Evolutionary conservation across 2,113 vertebrate genomes (phyloP).

Genomic region (Monopterus albus): DNA sequence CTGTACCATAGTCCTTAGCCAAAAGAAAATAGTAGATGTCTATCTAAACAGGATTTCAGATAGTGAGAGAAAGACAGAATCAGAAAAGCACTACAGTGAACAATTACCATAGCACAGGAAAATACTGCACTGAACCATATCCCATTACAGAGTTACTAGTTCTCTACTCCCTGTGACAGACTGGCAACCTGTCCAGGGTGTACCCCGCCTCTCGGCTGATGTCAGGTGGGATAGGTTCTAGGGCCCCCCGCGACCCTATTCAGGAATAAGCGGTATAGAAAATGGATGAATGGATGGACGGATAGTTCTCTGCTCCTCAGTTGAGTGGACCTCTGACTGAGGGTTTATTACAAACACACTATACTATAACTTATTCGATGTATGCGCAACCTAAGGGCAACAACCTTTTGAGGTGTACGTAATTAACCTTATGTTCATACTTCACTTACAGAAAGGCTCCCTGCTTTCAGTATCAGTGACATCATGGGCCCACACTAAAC

Average conservation of each 20-base stretch:
- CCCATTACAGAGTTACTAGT: slow-evolving; percentile 20
- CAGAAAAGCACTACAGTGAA: slow-evolving; percentile 8
- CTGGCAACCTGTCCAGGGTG: too few species aligned
- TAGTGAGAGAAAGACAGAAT: background rate
- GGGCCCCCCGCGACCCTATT: too few species aligned
- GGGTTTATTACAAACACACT: background rate
- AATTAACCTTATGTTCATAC: slow-evolving; percentile 41
- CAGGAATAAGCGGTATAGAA: too few species aligned
- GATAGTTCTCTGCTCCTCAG: slow-evolving; percentile 26
- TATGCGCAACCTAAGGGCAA: slow-evolving; percentile 12
- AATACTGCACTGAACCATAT: background rate
- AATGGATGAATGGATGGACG: too few species aligned
- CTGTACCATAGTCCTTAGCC: too few species aligned
- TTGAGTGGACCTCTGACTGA: slow-evolving; percentile 33
- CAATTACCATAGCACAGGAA: slow-evolving; percentile 2
- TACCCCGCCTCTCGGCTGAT: too few species aligned
- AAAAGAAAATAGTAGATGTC: background rate
- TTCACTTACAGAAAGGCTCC: too few species aligned
- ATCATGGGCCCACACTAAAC: slow-evolving; percentile 22
- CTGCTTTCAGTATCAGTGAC: slow-evolving; percentile 23
- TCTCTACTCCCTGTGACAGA: too few species aligned
- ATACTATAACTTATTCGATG: slow-evolving; percentile 14
- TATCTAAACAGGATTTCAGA: background rate
- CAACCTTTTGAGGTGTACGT: background rate
- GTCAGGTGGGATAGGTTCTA: too few species aligned